Evolutionary conservation across 2,888 invertebrate genomes (phyloP).

Genomic region (Heliconius aoede): DNA sequence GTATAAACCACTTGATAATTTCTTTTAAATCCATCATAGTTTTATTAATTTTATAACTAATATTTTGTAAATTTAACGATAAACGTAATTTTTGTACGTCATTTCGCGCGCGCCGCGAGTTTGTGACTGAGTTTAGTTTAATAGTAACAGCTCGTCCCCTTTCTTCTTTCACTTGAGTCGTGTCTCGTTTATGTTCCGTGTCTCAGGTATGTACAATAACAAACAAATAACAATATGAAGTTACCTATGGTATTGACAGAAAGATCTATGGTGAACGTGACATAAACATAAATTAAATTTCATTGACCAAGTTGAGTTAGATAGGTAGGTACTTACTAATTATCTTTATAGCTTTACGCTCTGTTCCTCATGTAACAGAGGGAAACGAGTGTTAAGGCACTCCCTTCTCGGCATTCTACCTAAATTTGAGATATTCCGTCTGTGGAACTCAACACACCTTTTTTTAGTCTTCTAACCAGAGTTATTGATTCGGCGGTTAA

Average conservation of each 20-base stretch:
- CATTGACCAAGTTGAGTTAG: too few relatives aligned
- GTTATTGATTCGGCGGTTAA: too few relatives aligned
- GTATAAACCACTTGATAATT: conserved; percentile 80
- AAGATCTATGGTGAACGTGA: not conserved
- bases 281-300: too few relatives aligned
- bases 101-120: conserved; percentile 59
- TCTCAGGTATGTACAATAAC: not conserved
- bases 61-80: conserved; percentile 25
- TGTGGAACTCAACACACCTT: too few relatives aligned
- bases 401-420: too few relatives aligned
- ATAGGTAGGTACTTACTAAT: too few relatives aligned
- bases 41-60: conserved; percentile 34
- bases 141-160: conserved; percentile 50
- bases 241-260: not conserved
- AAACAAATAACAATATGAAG: not conserved
- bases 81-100: conserved; percentile 49
- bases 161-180: conserved; percentile 70
- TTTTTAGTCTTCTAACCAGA: too few relatives aligned
- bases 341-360: too few relatives aligned
- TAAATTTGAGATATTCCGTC: too few relatives aligned
- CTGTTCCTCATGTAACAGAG: too few relatives aligned
- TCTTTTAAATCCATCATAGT: conserved; percentile 77
- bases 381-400: too few relatives aligned
- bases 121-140: conserved; percentile 60
- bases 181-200: not conserved